Percentiles rank a stretch among this genome's conserved stretches.
These are phyloP conservation scores for Chinchilla lanigera DNA, from an alignment of 2,113 vertebrate species.

Conservation along the genomic window DNA sequence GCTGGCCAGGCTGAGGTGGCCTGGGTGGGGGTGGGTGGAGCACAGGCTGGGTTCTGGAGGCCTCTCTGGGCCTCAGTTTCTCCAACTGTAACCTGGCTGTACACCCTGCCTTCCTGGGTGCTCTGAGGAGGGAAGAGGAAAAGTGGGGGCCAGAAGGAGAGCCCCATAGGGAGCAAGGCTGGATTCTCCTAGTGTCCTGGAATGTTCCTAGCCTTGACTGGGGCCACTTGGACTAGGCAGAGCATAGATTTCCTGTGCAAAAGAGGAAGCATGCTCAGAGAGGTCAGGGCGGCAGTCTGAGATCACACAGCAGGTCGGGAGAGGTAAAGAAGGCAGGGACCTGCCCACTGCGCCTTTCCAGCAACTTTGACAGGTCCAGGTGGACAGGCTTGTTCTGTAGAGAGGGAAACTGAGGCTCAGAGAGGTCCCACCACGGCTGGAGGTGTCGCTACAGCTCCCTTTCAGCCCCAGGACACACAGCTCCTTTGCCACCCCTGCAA, in stretches of 20 bases:
- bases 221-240: not conserved
- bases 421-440: not conserved
- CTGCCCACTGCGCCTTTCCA: not conserved
- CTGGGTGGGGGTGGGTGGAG: not conserved
- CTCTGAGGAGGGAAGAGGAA: not conserved
- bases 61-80: not conserved
- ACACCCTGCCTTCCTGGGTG: not conserved
- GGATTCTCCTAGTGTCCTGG: not conserved
- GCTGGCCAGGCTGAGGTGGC: not conserved
- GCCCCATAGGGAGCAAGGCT: not conserved
- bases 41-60: not conserved
- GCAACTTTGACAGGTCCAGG: not conserved
- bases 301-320: slow-evolving; percentile 82
- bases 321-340: slow-evolving; percentile 72
- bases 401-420: not conserved
- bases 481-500: not conserved
- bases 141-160: not conserved
- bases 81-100: not conserved
- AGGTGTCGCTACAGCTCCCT: not conserved
- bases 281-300: slow-evolving; percentile 59
- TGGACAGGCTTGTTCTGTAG: not conserved
- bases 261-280: slow-evolving; percentile 43
- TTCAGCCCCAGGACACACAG: not conserved
- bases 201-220: not conserved
- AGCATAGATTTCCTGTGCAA: not conserved